phyloP scores from a whole-genome alignment of 2,113 vertebrate genomes.

The Poecile atricapillus region DNA sequence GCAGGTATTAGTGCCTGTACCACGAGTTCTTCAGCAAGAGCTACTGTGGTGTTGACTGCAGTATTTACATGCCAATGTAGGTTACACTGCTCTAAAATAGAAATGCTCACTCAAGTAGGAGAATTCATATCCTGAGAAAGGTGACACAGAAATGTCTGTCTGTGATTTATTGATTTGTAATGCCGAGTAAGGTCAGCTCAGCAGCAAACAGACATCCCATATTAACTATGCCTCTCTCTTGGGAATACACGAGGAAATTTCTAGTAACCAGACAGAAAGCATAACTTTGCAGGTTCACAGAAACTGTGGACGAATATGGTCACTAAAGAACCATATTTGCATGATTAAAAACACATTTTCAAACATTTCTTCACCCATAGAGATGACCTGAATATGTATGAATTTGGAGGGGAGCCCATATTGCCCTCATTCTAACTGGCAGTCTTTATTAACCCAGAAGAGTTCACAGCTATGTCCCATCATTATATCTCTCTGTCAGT shows the following conservation, averaged over 20 bases:
- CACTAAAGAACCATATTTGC: neutral
- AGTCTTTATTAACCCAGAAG: neutral
- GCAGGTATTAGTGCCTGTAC: neutral
- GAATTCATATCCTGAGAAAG: neutral
- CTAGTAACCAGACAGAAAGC: neutral
- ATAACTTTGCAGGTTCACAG: neutral
- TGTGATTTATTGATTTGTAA: neutral
- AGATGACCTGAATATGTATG: neutral
- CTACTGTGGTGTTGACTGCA: neutral
- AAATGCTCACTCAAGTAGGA: neutral
- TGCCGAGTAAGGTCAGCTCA: neutral
- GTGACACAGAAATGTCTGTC: neutral
- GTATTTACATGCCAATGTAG: neutral
- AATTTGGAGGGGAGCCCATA: neutral
- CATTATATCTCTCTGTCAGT: neutral
- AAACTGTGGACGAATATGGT: neutral
- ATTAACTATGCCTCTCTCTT: neutral
- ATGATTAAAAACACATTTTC: neutral
- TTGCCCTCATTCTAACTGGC: neutral
- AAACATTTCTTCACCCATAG: neutral
- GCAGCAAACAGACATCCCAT: neutral
- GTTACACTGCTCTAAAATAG: conserved; percentile 8
- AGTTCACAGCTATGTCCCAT: neutral
- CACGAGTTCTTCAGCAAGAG: neutral
- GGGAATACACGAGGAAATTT: neutral